Evolutionary conservation across 2,888 invertebrate genomes (phyloP), one percentile per base, ranked within the genome.

Genomic region (Odiellus spinosus): DNA sequence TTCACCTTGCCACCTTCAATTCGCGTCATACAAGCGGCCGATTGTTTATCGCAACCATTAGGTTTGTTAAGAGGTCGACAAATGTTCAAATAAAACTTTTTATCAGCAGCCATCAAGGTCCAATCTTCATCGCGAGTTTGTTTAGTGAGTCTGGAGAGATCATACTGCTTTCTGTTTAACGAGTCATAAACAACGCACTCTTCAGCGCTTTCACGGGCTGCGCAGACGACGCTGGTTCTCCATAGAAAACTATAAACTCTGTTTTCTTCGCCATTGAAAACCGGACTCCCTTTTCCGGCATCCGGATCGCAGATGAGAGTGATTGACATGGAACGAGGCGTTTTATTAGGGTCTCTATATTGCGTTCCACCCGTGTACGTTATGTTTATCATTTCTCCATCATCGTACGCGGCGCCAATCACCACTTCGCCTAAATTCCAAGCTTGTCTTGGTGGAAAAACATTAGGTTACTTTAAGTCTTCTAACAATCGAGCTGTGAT

Each of bases 301-400:
- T 53, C 52, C 8, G 51, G 55, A 51, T 64, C 61, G 54, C 66
- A 66, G 6, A 63, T 45, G 48, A 66, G 64, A 2, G 60, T 57
- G 14, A 66, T 64, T 52, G 61, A 56, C 1, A 63, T 60, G 42
- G 52, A 55, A 12, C 64, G 54, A 1, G 57, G 57, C 5, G 58
- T 58, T 1, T 55, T 50, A 10, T 56, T 48, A 0, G 42, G 42
- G 47, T 58, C 54, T 44, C 58, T 51, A 50, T 64, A 63, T 3
- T 53, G 49, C 19, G 61, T 62, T 1, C 63, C 64, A 17, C 53
- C 58, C 6, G 55, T 50, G 45, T 63, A 64, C 1, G 62, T 63
- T 35, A 66, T 49, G 36, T 64, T 65, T 5, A 65, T 53, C 34
- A 64, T 55, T 26, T 26, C 26, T 3, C 64, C 64, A 57, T 65